Base-by-base conservation (phyloP, 2,888 invertebrate species). In the Macrophya alboannulata region DNA sequence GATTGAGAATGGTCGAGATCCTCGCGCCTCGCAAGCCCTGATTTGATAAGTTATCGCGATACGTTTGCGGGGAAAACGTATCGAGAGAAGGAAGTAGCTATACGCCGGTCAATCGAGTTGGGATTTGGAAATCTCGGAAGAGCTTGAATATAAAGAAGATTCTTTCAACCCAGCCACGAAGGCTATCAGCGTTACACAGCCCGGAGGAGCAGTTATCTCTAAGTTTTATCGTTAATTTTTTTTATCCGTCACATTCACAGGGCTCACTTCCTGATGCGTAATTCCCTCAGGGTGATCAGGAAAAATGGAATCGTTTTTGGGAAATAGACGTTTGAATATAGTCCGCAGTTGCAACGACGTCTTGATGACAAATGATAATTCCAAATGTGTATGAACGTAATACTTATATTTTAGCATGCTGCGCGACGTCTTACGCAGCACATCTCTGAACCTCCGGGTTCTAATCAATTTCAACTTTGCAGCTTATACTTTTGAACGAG, bases 141-240 rank as follows among this genome's bases (percentile, higher is more conserved):
- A 59, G 59, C 77, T 77, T 77, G 77, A 81, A 81, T 81, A 62
- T 62, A 62, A 81, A 81, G 40, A 62, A 81, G 79, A 81, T 21
- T 81, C 62, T 40, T 81, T 81, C 79, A 59, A 81, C 59, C 17
- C 79, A 81, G 62, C 79, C 79, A 43, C 79, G 62, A 81, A 59
- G 62, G 62, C 62, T 59, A 81, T 81, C 79, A 51, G 40, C 59
- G 62, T 81, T 81, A 77, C 77, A 77, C 77, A 77, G 55, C 43
- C 79, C 79, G 21, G 62, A 62, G 79, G 43, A 81, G 43, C 79
- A 43, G 59, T 81, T 81, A 81, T 43, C 62, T 81, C 62, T 31
- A 62, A 81, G 79, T 81, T 81, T 81, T 81, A 62, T 81, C 79
- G 79, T 81, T 81, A 81, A 59, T 81, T 77, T 59, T 40, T 59